These are phyloP conservation scores for Lepidurus arcticus DNA, from an alignment of 1,140 invertebrate genomes.

Conservation along the genomic window DNA sequence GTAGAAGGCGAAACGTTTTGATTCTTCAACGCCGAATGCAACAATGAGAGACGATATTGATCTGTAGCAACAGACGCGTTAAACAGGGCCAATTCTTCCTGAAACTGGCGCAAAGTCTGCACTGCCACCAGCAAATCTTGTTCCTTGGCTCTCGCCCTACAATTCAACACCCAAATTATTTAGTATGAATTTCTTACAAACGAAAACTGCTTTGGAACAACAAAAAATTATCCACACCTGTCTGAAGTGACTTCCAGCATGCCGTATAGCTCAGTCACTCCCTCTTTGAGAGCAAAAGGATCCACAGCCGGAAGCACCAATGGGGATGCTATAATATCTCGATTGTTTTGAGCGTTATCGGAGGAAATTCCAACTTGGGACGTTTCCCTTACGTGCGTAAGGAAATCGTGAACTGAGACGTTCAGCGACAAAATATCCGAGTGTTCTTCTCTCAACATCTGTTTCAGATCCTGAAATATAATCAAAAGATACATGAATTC, in stretches of 20 bases:
- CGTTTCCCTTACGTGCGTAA: not conserved
- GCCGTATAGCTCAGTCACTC: not conserved
- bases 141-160: slow-evolving; percentile 44
- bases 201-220: slow-evolving; percentile 34
- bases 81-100: slow-evolving; percentile 55
- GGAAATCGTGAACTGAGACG: slow-evolving; percentile 10
- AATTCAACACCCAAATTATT: not conserved
- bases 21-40: not conserved
- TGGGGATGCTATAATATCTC: not conserved
- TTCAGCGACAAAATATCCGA: not conserved
- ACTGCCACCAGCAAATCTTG: slow-evolving; percentile 45
- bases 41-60: slow-evolving; percentile 40
- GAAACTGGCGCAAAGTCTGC: slow-evolving; percentile 57
- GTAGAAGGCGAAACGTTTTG: not conserved
- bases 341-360: not conserved
- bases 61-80: slow-evolving; percentile 57
- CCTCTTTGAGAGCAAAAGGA: not conserved
- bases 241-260: slow-evolving; percentile 4
- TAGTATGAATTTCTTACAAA: too few relatives aligned
- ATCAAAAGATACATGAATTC: not conserved
- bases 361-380: not conserved
- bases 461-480: not conserved
- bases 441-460: not conserved
- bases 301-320: not conserved
- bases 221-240: slow-evolving; percentile 25